These are phyloP conservation scores for Zaprionus gabonicus DNA, from an alignment of 1,140 invertebrate genomes.

Conservation along the genomic window DNA sequence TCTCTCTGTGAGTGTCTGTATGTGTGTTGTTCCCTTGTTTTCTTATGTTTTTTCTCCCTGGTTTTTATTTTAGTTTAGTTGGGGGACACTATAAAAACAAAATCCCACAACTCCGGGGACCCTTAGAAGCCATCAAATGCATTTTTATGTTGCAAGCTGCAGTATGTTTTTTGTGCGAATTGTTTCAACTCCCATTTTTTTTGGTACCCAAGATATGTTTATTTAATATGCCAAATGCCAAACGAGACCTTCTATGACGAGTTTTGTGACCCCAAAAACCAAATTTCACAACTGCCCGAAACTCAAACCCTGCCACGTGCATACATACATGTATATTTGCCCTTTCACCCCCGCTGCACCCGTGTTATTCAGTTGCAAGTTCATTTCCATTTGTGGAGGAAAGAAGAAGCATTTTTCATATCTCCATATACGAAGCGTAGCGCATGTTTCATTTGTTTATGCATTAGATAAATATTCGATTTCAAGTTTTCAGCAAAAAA, in stretches of 20 bases:
- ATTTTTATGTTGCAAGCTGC: slow-evolving; percentile 44
- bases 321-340: not conserved
- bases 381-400: slow-evolving; percentile 43
- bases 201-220: slow-evolving; percentile 29
- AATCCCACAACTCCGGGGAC: slow-evolving; percentile 20
- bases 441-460: slow-evolving; percentile 74
- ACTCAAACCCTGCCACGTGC: too few relatives aligned
- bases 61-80: slow-evolving; percentile 18
- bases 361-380: slow-evolving; percentile 71
- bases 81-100: slow-evolving; percentile 13
- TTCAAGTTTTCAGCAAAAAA: slow-evolving; percentile 52
- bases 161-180: slow-evolving; percentile 43
- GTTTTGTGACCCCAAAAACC: slow-evolving; percentile 19
- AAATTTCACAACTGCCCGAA: not conserved
- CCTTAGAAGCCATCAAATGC: slow-evolving; percentile 33
- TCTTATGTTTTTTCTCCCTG: not conserved
- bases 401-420: slow-evolving; percentile 21
- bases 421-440: slow-evolving; percentile 21
- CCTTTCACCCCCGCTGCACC: not conserved
- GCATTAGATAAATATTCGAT: slow-evolving; percentile 76
- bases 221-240: slow-evolving; percentile 37
- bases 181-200: slow-evolving; percentile 17
- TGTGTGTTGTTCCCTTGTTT: slow-evolving; percentile 4
- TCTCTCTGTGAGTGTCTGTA: not conserved
- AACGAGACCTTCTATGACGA: slow-evolving; percentile 35